Percentiles rank a stretch among this genome's conserved stretches.
These are phyloP conservation scores for Meleagris gallopavo DNA, from an alignment of 2,113 vertebrate species.

Conservation along the genomic window DNA sequence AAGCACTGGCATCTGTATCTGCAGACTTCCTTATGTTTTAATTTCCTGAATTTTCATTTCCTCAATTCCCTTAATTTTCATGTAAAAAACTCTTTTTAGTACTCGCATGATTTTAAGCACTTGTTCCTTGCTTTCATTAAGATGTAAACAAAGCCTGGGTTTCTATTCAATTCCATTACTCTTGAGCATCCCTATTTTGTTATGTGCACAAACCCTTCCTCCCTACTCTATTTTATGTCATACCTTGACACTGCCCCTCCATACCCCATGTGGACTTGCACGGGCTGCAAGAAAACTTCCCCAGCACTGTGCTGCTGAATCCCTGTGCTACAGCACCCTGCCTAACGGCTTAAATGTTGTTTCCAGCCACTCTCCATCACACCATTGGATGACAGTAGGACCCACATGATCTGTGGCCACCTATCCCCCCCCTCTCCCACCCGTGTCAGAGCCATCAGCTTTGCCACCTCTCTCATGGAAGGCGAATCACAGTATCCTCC, in stretches of 20 bases:
- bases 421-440: accelerated
- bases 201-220: accelerated
- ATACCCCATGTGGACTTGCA: neutral
- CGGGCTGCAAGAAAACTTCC: neutral
- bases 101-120: neutral
- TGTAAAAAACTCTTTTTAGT: neutral
- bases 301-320: neutral
- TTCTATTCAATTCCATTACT: neutral
- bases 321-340: neutral
- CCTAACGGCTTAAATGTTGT: neutral
- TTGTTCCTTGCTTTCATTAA: neutral
- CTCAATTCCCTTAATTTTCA: neutral
- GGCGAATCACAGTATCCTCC: neutral
- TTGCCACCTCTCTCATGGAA: neutral
- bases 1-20: neutral
- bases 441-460: neutral
- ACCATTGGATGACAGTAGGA: neutral
- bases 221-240: neutral
- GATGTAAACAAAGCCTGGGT: neutral
- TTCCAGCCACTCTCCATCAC: neutral
- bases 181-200: neutral
- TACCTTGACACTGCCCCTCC: neutral
- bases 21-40: neutral
- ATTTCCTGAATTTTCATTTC: slow-evolving; percentile 41
- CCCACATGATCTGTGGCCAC: neutral